Evolutionary conservation across 2,888 invertebrate species (phyloP).

Genomic region (Andrena camellia): DNA sequence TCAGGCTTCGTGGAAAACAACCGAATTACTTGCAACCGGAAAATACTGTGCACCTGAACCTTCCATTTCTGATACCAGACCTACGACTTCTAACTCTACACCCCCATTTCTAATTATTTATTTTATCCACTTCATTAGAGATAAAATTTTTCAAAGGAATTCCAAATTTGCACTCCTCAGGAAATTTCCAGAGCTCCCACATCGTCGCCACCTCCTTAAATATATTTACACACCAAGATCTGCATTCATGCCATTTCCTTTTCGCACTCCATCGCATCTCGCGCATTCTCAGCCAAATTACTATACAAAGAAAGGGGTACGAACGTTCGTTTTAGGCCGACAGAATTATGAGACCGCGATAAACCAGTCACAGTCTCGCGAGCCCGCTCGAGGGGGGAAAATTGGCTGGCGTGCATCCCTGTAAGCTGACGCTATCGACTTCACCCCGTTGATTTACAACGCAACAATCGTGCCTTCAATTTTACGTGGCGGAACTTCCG

Average conservation of each 20-base stretch:
- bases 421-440: slow-evolving; percentile 13
- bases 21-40: neutral
- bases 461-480: slow-evolving; percentile 12
- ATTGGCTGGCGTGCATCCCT: slow-evolving; percentile 24
- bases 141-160: neutral
- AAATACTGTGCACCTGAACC: neutral
- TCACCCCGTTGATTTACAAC: slow-evolving; percentile 12
- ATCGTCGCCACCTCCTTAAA: no score
- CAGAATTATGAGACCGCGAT: neutral
- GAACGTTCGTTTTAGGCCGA: neutral
- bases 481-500: neutral
- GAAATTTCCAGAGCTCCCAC: no score
- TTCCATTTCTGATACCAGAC: neutral
- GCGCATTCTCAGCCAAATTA: no score
- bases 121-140: neutral
- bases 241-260: no score
- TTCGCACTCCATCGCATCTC: no score
- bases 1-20: neutral
- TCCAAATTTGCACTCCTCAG: neutral
- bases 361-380: slow-evolving; percentile 9
- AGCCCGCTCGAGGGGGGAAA: slow-evolving; percentile 4
- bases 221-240: no score
- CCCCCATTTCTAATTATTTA: neutral
- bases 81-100: neutral
- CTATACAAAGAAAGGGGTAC: neutral